phyloP scores from a whole-genome alignment of 2,797 vertebrate genomes.

The Gymnothorax reevesii region DNA sequence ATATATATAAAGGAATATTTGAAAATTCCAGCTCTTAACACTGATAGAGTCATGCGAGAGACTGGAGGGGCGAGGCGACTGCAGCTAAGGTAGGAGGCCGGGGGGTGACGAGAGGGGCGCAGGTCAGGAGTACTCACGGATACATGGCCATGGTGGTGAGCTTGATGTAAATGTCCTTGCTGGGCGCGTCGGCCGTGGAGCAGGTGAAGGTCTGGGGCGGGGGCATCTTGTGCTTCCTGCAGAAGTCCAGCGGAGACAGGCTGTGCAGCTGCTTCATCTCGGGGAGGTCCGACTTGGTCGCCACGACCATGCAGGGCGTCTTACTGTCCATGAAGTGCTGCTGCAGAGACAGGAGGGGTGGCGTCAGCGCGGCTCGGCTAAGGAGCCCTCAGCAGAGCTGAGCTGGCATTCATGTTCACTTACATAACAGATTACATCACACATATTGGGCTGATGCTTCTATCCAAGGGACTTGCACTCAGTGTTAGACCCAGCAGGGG shows the following conservation, averaged over 20 bases:
- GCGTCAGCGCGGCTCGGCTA: background rate
- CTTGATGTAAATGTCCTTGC: conserved; percentile 91
- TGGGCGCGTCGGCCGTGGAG: conserved; percentile 79
- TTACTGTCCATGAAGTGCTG: conserved; percentile 94
- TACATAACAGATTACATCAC: too few species aligned
- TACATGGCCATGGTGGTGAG: conserved; percentile 95
- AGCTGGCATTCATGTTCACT: background rate
- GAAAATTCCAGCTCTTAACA: background rate
- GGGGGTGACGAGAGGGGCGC: conserved; percentile 70
- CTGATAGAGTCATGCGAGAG: background rate
- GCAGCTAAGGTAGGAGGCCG: background rate
- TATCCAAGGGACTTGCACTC: too few species aligned
- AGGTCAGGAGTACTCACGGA: conserved; percentile 82
- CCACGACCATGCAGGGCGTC: conserved; percentile 89
- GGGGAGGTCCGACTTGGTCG: conserved; percentile 89
- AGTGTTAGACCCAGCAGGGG: too few species aligned
- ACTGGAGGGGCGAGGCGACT: background rate
- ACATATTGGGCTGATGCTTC: too few species aligned
- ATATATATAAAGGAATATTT: too few species aligned
- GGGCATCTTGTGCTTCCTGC: conserved; percentile 93
- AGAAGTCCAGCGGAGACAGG: conserved; percentile 92
- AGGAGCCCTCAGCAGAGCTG: too few species aligned
- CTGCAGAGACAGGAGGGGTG: conserved; percentile 56
- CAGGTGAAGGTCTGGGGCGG: conserved; percentile 94
- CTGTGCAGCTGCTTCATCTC: conserved; percentile 86